Evolutionary conservation across 23 tunicate species (phyloP), one percentile per base, ranked within the genome.

Genomic region (Styela plicata): DNA sequence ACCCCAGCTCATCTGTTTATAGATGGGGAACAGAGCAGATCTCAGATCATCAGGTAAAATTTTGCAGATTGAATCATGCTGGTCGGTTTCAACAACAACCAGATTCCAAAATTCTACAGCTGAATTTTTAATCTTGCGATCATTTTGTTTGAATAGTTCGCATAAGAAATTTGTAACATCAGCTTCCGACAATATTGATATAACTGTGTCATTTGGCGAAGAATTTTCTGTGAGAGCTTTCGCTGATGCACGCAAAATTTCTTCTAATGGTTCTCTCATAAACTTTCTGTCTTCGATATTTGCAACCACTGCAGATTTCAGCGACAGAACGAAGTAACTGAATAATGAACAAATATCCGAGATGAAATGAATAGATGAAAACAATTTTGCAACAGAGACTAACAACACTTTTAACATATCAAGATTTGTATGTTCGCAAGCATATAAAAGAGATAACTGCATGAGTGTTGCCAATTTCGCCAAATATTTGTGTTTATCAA

Each of bases 21-120:
- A 76, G 10, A 76, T 57, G 5, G 81, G 81, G 44, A 44, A 76
- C 13, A 76, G 66, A 20, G 31, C 27, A 36, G 64, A 44, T 76
- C 44, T 76, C 25, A 44, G 10, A 25, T 76, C 81, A 26, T n/a
- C 28, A 44, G 65, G 2, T 24, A 76, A 25, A 7, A 10, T 52
- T 52, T 76, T 44, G 64, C 81, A 76, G 7, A 76, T 27, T 20
- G 31, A 22, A n/a, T 27, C 64, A 2, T 76, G 81, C 13, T 76
- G 81, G 24, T 44, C 22, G 7, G 81, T 33, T 10, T 44, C 27
- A 26, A 76, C 64, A 25, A 76, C 81, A 1, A 53, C 81, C 17
- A 33, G 36, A 23, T 53, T 23, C 81, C 81, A 76, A 36, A 76
- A 76, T 53, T 76, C 81, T 7, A 53, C 66, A n/a, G 66, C 66